Conservation (phyloP, 1,140 invertebrate species). For the Grapholita molesta region DNA sequence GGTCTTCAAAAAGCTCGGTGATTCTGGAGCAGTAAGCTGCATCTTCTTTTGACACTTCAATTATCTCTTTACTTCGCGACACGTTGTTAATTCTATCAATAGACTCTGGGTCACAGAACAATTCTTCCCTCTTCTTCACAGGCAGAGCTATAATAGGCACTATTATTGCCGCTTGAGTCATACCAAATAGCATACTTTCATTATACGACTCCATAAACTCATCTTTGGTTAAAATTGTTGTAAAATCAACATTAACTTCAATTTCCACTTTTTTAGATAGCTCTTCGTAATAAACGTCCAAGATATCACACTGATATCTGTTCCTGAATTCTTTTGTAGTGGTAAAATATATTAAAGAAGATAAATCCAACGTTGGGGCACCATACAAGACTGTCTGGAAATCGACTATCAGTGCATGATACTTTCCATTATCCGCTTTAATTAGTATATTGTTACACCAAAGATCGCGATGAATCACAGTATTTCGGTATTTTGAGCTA, state of each 20-base stretch:
- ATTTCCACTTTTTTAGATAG: conserved; percentile 58
- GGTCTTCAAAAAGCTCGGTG: conserved; percentile 71
- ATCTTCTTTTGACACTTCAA: conserved; percentile 63
- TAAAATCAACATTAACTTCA: conserved; percentile 48
- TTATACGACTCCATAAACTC: conserved; percentile 53
- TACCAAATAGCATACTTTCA: conserved; percentile 67
- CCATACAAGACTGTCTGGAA: conserved; percentile 81
- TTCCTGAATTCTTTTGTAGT: conserved; percentile 65
- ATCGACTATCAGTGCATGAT: conserved; percentile 79
- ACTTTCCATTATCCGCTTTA: conserved; percentile 65
- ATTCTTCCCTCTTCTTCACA: conserved; percentile 43
- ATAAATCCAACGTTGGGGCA: conserved; percentile 74
- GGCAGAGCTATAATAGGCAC: conserved; percentile 67
- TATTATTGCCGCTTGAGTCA: conserved; percentile 76
- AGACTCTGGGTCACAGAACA: conserved; percentile 58
- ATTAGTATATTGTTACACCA: conserved; percentile 83
- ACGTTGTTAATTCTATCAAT: conserved; percentile 58
- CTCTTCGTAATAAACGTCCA: conserved; percentile 68
- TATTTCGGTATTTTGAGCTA: conserved; percentile 76
- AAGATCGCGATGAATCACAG: conserved; percentile 80
- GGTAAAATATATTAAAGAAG: conserved; percentile 76
- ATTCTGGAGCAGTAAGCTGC: conserved; percentile 57
- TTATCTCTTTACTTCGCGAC: conserved; percentile 69
- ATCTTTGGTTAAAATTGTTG: conserved; percentile 43
- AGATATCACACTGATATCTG: conserved; percentile 46